Percentiles rank a stretch among this genome's conserved stretches.
Conservation (phyloP, 2,797 vertebrate species). For the Cuniculus paca region DNA sequence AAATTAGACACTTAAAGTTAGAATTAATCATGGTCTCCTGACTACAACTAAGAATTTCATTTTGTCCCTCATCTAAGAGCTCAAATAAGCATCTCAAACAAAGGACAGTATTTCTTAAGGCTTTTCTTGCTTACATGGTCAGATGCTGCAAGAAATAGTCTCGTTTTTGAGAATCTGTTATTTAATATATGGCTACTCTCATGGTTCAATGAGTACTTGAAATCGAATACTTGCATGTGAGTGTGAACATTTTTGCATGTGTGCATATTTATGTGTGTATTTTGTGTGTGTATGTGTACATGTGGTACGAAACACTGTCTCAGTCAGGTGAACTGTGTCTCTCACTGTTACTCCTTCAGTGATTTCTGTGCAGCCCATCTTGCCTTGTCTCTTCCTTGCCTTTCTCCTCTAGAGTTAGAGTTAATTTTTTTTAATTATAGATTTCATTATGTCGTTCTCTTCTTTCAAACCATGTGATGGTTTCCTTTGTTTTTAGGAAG, state of each 20-base stretch:
- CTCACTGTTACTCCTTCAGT: neutral
- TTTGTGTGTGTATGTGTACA: rapidly evolving
- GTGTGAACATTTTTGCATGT: neutral
- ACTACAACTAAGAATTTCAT: slow-evolving; percentile 59
- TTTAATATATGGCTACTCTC: neutral
- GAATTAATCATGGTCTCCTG: slow-evolving; percentile 56
- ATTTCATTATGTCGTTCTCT: neutral
- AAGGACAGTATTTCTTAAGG: neutral
- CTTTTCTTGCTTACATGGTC: neutral
- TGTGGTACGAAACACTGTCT: rapidly evolving
- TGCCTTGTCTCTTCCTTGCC: neutral
- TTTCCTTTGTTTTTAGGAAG: neutral
- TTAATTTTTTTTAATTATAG: neutral
- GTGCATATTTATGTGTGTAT: rapidly evolving
- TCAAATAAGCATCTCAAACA: neutral
- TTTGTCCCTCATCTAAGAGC: slow-evolving; percentile 9
- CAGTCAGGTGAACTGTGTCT: rapidly evolving
- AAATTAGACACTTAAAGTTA: slow-evolving; percentile 27
- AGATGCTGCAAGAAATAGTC: neutral
- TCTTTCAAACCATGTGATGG: neutral
- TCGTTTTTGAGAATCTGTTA: neutral
- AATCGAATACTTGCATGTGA: neutral
- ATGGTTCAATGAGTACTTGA: neutral
- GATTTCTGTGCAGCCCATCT: neutral
- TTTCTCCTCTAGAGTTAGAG: neutral